Evolutionary conservation across 2,888 invertebrate genomes (phyloP).

Genomic region (Drosophila ezoana): DNA sequence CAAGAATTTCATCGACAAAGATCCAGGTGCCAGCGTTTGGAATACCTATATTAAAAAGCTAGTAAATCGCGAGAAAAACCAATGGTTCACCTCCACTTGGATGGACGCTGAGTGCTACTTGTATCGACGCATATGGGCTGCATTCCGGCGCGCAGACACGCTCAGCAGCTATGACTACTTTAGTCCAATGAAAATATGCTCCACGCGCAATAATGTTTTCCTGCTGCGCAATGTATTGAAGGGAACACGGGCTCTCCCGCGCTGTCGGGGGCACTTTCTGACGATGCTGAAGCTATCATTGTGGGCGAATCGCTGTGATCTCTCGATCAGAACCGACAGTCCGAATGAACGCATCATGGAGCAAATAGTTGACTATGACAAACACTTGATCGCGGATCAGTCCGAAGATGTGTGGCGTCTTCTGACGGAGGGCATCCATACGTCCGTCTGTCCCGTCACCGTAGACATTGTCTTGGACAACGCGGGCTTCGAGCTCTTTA

Average conservation of each 20-base stretch:
- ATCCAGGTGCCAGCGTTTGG: constrained; percentile 76
- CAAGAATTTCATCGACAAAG: constrained; percentile 84
- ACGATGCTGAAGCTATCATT: constrained; percentile 87
- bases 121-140: constrained; percentile 90
- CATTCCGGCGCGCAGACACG: constrained; percentile 87
- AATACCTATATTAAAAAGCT: constrained; percentile 86
- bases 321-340: constrained; percentile 90
- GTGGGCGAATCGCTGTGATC: constrained; percentile 98
- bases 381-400: constrained; percentile 88
- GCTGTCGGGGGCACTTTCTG: constrained; percentile 52
- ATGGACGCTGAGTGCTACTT: constrained; percentile 96
- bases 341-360: constrained; percentile 86
- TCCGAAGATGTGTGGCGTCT: constrained; percentile 87
- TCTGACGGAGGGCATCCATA: constrained; percentile 34
- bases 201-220: constrained; percentile 84
- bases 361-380: constrained; percentile 86
- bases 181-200: constrained; percentile 88
- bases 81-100: constrained; percentile 93
- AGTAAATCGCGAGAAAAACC: constrained; percentile 60
- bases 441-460: constrained; percentile 79
- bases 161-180: constrained; percentile 92
- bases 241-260: constrained; percentile 7
- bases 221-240: constrained; percentile 51
- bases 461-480: constrained; percentile 96
- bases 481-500: constrained; percentile 95